Evolutionary conservation across 2,113 vertebrate genomes (phyloP).

Genomic region (Etheostoma spectabile): DNA sequence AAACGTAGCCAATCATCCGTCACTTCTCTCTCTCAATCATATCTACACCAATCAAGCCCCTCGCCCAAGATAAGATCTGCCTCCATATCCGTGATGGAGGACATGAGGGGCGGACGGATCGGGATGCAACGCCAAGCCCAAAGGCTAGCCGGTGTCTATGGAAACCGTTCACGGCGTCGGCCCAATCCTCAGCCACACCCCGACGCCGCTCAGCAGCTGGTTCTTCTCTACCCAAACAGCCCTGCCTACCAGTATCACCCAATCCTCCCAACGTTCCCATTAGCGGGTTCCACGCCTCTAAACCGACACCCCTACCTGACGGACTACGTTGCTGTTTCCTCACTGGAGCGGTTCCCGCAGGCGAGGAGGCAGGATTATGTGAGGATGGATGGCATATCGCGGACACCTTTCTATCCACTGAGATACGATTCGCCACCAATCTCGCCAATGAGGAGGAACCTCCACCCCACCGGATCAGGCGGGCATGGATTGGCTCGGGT

Average conservation of each 20-base stretch:
- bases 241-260: constrained; percentile 84
- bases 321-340: constrained; percentile 81
- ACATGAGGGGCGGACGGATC: constrained; percentile 53
- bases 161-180: constrained; percentile 68
- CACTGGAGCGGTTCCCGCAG: constrained; percentile 82
- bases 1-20: constrained; percentile 82
- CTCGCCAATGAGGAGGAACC: constrained; percentile 75
- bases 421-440: constrained; percentile 34
- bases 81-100: constrained; percentile 82
- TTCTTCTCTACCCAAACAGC: constrained; percentile 82
- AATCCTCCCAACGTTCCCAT: constrained; percentile 84
- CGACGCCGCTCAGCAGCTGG: constrained; percentile 80
- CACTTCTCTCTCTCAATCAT: constrained; percentile 59
- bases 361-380: constrained; percentile 48
- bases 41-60: constrained; percentile 40
- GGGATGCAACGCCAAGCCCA: constrained; percentile 70
- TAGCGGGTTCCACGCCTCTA: constrained; percentile 45
- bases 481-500: constrained; percentile 78
- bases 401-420: constrained; percentile 47
- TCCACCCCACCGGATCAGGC: constrained; percentile 54
- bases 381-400: constrained; percentile 65
- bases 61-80: constrained; percentile 84
- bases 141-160: constrained; percentile 70
- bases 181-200: constrained; percentile 75
- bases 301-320: constrained; percentile 74